Base-by-base conservation (phyloP, 2,888 invertebrate genomes). In the Crocallis elinguaria region DNA sequence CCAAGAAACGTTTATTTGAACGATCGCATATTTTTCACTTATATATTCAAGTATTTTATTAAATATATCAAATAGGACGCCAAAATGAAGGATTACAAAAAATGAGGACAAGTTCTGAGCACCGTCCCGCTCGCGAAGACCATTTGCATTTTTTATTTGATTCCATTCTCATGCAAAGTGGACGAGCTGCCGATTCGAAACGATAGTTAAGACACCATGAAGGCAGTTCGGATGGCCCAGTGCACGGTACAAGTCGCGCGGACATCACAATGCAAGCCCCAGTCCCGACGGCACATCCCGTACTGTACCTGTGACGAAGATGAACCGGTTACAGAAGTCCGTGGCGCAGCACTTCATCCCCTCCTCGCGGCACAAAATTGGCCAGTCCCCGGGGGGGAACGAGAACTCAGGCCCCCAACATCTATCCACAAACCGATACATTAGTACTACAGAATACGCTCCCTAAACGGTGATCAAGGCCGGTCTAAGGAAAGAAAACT, bases 321-420 rank as follows among this genome's bases (percentile, higher is more conserved):
- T 43, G 44, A 30, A 46, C 53, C 79, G 82, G 79, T 95, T 95
- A 94, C 96, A 96, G 93, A 92, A 94, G 93, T 95, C 95, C 83
- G 92, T 90, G 73, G 92, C 82, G 91, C 95, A 95, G 94, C 95
- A 95, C 68, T 77, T 76, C 63, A 91, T 84, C 73, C 85, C 82
- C 56, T 77, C 73, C 64, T 87, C 86, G 71, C 93, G 92, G 88
- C 94, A 94, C 93, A 93, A 93, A 73, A 93, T 87, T 63, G 94
- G 93, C 83, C 84, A 85, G 79, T 85, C 89, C 75, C 92, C 92
- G 64, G 93, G 93, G 71, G 94, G 93, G 79, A 94, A 93, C 77
- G 92, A 86, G 71, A 80, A 85, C 76, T 86, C 86, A 83, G 84
- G 87, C 78, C 89, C 79, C 92, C 93, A 92, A 93, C 94, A 94